Evolutionary conservation across 2,888 invertebrate species (phyloP), one percentile per base, ranked within the genome.

Genomic region (Drosophila atripex): DNA sequence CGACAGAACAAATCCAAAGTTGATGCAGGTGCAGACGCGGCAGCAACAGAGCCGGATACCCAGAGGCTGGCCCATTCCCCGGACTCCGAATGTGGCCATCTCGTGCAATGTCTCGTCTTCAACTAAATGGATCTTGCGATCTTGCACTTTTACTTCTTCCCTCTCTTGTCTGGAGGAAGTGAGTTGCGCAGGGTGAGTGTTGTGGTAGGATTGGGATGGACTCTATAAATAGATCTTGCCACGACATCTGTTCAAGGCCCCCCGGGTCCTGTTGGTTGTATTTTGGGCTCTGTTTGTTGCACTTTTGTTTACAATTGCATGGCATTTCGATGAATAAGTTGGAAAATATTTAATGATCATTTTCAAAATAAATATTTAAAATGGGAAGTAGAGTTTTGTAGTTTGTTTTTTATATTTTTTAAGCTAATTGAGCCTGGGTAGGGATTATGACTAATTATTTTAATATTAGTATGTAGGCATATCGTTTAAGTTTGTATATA

Each of bases 11-110:
- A 96, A 96, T 43, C 94, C 94, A 55, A 96, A 93, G 90, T 97
- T 95, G 59, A 97, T 92, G 89, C 97, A 97, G 16, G 96, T 95
- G 87, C 95, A 96, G 86, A 96, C 95, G 66, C 94, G 92, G 87
- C 95, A 95, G 89, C 95, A 95, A 76, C 95, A 96, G 87, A 96
- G 94, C 85, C 94, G 94, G 68, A 95, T 92, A 51, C 95, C 95
- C 61, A 86, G 76, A 60, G 84, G 89, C 58, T 90, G 89, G 46
- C 78, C 88, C 69, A 89, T 80, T 23, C 89, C 86, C 25, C 90
- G 90, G 55, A 89, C 77, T 21, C 91, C 90, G 59, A 90, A 89
- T 1, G 90, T 79, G 50, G 90, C 77, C 90, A 90, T 89, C 8
- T 25, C 39, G 11, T 8, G 3, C 9, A 16, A 18, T 18, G 18